These are phyloP conservation scores for Aromia moschata DNA, from an alignment of 2,888 invertebrate genomes.

Conservation along the genomic window DNA sequence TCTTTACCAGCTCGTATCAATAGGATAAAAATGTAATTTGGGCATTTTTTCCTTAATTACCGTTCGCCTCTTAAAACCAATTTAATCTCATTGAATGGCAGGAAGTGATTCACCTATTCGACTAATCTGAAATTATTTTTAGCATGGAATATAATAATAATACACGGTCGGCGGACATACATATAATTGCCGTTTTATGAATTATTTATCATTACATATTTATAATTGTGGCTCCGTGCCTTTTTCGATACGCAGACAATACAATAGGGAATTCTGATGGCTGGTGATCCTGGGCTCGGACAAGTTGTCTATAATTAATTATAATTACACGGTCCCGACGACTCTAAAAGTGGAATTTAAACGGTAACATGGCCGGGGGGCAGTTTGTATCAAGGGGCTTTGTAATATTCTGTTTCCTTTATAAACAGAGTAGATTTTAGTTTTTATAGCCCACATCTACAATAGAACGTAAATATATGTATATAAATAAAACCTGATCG, in stretches of 20 bases:
- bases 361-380: neutral
- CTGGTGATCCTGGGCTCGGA: neutral
- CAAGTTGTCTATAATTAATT: constrained; percentile 6
- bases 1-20: neutral
- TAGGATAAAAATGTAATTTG: constrained; percentile 17
- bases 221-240: constrained; percentile 17
- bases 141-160: constrained; percentile 24
- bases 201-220: constrained; percentile 32
- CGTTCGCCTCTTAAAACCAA: constrained; percentile 18
- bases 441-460: no score
- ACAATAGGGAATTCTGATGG: neutral
- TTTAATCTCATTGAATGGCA: constrained; percentile 25
- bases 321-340: constrained; percentile 1
- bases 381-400: no score
- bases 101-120: constrained; percentile 22
- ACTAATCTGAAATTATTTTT: constrained; percentile 24
- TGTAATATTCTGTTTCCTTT: no score
- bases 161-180: constrained; percentile 19
- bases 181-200: constrained; percentile 28
- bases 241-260: constrained; percentile 26
- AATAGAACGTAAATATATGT: no score
- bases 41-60: constrained; percentile 23
- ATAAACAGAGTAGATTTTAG: no score
- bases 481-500: no score
- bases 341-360: constrained; percentile 4